These are phyloP conservation scores for Tortricodes alternella DNA, from an alignment of 2,888 invertebrate species.

Conservation along the genomic window DNA sequence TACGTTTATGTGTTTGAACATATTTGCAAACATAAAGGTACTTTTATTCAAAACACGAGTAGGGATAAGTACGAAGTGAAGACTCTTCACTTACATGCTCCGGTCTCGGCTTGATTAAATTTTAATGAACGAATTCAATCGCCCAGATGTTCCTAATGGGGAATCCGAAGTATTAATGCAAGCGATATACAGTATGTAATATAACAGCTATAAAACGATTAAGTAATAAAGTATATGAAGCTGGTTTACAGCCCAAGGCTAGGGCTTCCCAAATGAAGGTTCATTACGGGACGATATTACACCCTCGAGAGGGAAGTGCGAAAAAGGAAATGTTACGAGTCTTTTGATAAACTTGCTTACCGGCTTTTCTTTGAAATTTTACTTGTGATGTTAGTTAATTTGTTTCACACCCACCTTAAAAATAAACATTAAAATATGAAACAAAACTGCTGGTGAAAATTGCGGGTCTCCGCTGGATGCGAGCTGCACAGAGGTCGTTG, in stretches of 20 bases:
- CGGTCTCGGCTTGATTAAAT: conserved; percentile 6
- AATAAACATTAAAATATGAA: background rate
- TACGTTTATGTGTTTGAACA: background rate
- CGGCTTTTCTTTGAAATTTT: background rate
- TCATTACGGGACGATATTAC: conserved; percentile 18
- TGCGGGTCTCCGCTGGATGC: too few species aligned
- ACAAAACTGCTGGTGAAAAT: too few species aligned
- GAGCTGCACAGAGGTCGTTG: too few species aligned
- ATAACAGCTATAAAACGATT: conserved; percentile 12
- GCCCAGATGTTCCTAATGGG: background rate
- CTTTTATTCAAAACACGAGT: background rate
- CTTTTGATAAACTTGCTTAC: conserved; percentile 8
- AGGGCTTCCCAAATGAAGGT: conserved; percentile 3
- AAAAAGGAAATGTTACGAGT: conserved; percentile 18
- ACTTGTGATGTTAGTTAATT: background rate
- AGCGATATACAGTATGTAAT: background rate
- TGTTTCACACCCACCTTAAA: background rate
- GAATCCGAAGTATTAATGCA: background rate
- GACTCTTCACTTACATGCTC: background rate
- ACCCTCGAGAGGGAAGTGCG: conserved; percentile 13
- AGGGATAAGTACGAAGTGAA: background rate
- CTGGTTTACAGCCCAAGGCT: conserved; percentile 8
- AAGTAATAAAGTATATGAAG: conserved; percentile 5
- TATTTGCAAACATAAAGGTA: background rate
- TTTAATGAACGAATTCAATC: conserved; percentile 4